Evolutionary conservation across 92 coral and sea anemone species (phyloP), one percentile per base, ranked within the genome.

Genomic region (Ricordea florida): DNA sequence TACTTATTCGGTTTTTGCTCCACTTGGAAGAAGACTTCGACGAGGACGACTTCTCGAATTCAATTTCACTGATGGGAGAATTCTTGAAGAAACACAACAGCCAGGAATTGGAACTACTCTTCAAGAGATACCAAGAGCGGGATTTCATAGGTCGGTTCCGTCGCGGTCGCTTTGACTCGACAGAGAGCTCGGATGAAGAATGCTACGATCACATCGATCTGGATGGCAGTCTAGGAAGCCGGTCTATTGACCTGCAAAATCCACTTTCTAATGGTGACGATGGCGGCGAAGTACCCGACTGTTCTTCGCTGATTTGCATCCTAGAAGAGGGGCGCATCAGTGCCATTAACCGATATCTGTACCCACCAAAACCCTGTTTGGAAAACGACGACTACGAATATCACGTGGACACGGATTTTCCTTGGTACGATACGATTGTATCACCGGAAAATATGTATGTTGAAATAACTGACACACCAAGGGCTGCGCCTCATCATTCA

Each of bases 21-120:
- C 71, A 57, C 9, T 57, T 51, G 11, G 80, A 84, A 44, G 84
- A 82, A 45, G 88, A 89, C 44, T 89, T 85, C 77, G 81, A 80
- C 29, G 97, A 92, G 35, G 93, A 87, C 61, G 94, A 92, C 55
- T 35, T 88, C 44, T 74, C 91, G 1, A 82, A 88, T 59, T 76
- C 87, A 36, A 80, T 92, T 40, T 93, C 91, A 4, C 51, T 80
- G 5, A 71, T 91, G 62, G 97, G 78, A 18, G 62, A 81, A 46
- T 82, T 80, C 23, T 50, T 88, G 16, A 63, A 65, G 16, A 38
- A 76, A 18, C 78, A 92, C 49, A 80, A 42, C 27, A 13, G 27
- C 5, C 58, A 48, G 25, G 46, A 66, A 24, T 23, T 66, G 13
- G 31, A 32, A 24, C 30, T 32, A 14, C 6, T n/a, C 33, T 14